Conservation (phyloP, 2,888 invertebrate genomes). For the Microctonus hyperodae region DNA sequence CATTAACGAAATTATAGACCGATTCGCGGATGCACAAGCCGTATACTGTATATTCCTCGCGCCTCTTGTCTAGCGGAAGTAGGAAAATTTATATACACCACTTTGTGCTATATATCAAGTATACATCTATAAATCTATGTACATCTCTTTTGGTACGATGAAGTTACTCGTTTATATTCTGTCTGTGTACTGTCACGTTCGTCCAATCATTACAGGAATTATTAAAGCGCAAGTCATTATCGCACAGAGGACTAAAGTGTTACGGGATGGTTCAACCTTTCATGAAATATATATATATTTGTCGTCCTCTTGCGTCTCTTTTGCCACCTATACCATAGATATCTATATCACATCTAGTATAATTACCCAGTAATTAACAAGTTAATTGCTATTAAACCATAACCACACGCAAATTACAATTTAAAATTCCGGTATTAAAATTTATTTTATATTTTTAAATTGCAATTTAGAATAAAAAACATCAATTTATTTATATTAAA, state of each 20-base stretch:
- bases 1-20: neutral
- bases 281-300: neutral
- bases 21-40: neutral
- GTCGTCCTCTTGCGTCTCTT: neutral
- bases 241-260: neutral
- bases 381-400: neutral
- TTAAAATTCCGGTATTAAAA: neutral
- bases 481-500: no score
- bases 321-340: neutral
- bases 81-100: no score
- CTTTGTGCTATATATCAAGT: no score
- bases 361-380: constrained; percentile 10
- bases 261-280: neutral
- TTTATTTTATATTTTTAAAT: neutral
- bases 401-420: neutral
- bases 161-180: neutral
- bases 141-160: neutral
- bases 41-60: neutral
- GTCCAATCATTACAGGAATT: neutral
- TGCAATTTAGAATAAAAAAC: neutral
- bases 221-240: constrained; percentile 4
- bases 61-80: neutral
- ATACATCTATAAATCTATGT: no score
- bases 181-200: neutral
- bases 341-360: neutral